Evolutionary conservation across 2,797 vertebrate species (phyloP).

Genomic region (Pseudochirops cupreus): DNA sequence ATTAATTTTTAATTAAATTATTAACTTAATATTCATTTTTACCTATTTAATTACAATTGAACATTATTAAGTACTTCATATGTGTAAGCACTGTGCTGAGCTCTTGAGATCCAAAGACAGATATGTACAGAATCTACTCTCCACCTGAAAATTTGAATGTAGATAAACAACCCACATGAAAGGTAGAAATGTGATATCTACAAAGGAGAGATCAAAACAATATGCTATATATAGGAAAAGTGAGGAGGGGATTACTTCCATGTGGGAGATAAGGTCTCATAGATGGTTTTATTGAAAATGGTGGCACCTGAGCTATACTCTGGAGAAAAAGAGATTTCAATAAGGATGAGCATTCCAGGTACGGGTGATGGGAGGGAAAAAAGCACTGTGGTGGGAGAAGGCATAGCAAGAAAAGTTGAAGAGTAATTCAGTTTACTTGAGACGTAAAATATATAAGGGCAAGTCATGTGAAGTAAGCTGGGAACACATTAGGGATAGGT

Average conservation of each 20-base stretch:
- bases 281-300: neutral
- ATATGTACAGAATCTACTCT: neutral
- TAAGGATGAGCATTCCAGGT: neutral
- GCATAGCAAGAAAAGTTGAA: neutral
- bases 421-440: neutral
- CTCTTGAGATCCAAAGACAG: neutral
- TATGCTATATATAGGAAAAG: neutral
- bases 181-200: neutral
- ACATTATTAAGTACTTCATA: neutral
- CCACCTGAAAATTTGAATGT: neutral
- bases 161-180: neutral
- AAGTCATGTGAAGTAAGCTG: neutral
- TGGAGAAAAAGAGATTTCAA: neutral
- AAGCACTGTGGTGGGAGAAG: neutral
- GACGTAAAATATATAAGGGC: neutral
- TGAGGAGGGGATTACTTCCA: neutral
- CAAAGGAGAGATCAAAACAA: neutral
- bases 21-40: neutral
- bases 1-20: too few relatives aligned
- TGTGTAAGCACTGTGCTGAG: too few relatives aligned
- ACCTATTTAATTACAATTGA: neutral
- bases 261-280: neutral
- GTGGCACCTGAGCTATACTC: neutral
- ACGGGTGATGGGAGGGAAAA: neutral
- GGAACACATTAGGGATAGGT: neutral